Evolutionary conservation across 2,113 vertebrate genomes (phyloP), one percentile per base, ranked within the genome.

Genomic region (Himantopus leucocephalus): DNA sequence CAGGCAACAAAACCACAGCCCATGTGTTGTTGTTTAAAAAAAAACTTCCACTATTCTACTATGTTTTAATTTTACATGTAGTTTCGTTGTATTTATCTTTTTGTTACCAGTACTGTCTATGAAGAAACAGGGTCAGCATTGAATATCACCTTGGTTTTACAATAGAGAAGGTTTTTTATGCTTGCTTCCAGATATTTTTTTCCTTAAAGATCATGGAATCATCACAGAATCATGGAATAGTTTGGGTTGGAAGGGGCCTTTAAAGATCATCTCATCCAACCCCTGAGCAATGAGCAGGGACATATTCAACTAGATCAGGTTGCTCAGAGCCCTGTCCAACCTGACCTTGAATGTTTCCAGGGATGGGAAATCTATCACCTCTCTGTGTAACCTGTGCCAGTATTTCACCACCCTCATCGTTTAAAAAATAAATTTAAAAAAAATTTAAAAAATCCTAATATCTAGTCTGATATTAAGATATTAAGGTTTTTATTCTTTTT

Each of bases 291-390:
- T 17, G 18, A 62, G 20, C 9, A 39, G 23, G 6, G 29, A 19
- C 45, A 14, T 45, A 32, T 84, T 63, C 30, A 41, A 26, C 22
- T 30, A 30, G 37, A 37, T 50, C 16, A 30, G 30, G 19, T 43
- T 62, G 7, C 47, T 73, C 58, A 63, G 48, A 56, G 41, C 30
- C 12, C 15, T 0, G 0, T 75, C 55, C 45, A 66, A 0, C 63
- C 41, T 72, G 59, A 32, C 1, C 0, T 35, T 60, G 12, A 74
- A 50, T 39, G 24, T 41, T 77, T 68, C 41, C 22, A 23, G 26
- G 39, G 12, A 47, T 52, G 39, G 30, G 41, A 10, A 35, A 26
- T 52, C 41, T 26, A 2, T 26, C 13, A 26, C 22, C 14, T 67
- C 16, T 72, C 0, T 52, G 35, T 26, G 5, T 35, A 67, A 0